Evolutionary conservation across 30 jellyfish, hydroid and myxozoan species (phyloP), one percentile per base, ranked within the genome.

Genomic region (Morbakka virulenta): DNA sequence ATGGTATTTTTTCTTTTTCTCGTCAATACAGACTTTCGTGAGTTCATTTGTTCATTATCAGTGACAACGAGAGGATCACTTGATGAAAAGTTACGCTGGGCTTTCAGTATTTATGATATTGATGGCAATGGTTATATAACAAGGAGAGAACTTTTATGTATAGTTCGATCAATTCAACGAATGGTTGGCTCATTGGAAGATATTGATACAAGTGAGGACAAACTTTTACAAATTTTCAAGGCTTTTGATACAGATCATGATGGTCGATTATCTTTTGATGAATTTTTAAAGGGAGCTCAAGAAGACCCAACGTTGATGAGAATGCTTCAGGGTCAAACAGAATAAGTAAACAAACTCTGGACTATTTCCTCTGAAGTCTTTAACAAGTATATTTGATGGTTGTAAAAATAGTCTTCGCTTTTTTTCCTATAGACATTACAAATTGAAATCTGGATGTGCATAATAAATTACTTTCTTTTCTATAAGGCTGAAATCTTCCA

Each of bases 1-100:
- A n/a, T n/a, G n/a, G n/a, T n/a, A n/a, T n/a, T n/a, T n/a, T n/a
- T n/a, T n/a, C n/a, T n/a, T n/a, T n/a, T n/a, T n/a, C n/a, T n/a
- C n/a, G n/a, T n/a, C n/a, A n/a, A n/a, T n/a, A n/a, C 64, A 89
- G 97, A 89, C 76, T 89, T 89, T 35, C 92, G 95, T n/a, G 97
- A 89, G 61, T 89, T 89, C 81, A 89, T 89, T 21, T 82, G 93
- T 32, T 89, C 97, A 21, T 51, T 89, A 61, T 89, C 97, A 12
- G 93, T 89, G n/a, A 82, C 97, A 22, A 89, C 97, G 1, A 66
- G 97, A 52, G 97, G 97, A 4, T 35, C 94, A 2, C 52, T 79
- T 21, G 97, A 89, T 11, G 95, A 89, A 52, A 89, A 89, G 69
- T 81, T 89, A 65, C 67, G 57, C 14, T 89, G 97, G 97, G 95